These are phyloP conservation scores for Drymonia ruficornis DNA, from an alignment of 2,888 invertebrate species.

Conservation along the genomic window DNA sequence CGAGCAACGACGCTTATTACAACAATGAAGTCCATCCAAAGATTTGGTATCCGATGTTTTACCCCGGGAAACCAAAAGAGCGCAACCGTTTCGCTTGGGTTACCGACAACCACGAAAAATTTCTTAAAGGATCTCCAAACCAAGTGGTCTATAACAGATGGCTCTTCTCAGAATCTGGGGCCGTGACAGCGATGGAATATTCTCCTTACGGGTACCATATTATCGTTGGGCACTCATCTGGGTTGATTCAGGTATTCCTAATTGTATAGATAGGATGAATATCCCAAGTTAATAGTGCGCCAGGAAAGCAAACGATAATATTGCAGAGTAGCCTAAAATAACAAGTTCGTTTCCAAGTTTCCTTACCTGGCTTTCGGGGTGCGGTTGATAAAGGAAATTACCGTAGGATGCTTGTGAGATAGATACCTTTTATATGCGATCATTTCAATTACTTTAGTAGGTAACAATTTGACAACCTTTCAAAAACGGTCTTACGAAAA, in stretches of 20 bases:
- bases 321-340: conserved; percentile 17
- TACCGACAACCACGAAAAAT: conserved; percentile 53
- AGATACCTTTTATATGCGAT: no score
- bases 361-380: conserved; percentile 1
- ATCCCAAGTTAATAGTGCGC: conserved; percentile 15
- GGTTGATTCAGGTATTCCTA: conserved; percentile 75
- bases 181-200: conserved; percentile 67
- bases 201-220: conserved; percentile 70
- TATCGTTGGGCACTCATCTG: conserved; percentile 75
- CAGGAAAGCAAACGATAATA: conserved; percentile 10
- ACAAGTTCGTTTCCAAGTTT: conserved; percentile 10
- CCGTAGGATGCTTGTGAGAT: no score
- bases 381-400: conserved; percentile 5
- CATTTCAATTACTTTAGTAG: no score
- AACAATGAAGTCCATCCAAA: conserved; percentile 50
- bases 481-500: no score
- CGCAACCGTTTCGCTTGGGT: conserved; percentile 50
- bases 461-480: no score
- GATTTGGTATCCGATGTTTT: conserved; percentile 69
- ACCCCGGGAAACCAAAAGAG: conserved; percentile 36
- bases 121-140: conserved; percentile 58
- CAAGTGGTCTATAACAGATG: conserved; percentile 59
- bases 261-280: conserved; percentile 15
- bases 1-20: conserved; percentile 48
- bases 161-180: conserved; percentile 63